phyloP scores from a whole-genome alignment of 2,888 invertebrate species.

The Cantharis lateralis region DNA sequence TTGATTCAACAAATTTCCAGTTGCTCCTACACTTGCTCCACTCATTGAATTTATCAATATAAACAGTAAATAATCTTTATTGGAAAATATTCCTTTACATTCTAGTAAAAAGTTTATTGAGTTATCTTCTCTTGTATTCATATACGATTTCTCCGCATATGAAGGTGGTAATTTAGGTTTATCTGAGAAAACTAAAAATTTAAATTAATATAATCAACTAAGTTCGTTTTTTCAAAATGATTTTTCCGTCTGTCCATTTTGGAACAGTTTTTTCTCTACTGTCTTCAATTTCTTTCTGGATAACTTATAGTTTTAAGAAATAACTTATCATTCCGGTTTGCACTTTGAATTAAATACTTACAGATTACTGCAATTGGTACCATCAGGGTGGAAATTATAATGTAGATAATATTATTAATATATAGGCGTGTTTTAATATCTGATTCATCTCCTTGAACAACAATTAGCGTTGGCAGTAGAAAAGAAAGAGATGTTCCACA shows the following conservation, averaged over 20 bases:
- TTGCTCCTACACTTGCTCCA: background rate
- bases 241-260: no score
- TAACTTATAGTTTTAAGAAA: no score
- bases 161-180: background rate
- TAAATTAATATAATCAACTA: background rate
- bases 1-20: background rate
- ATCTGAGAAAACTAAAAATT: background rate
- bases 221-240: no score
- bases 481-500: background rate
- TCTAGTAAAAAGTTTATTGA: background rate
- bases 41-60: background rate
- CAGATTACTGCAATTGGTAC: background rate
- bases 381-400: background rate
- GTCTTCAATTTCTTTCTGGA: no score
- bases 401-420: background rate
- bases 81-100: background rate
- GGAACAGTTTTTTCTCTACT: no score
- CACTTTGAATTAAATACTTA: background rate
- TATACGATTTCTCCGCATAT: background rate
- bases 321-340: no score
- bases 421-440: background rate
- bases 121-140: background rate
- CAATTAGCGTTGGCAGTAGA: background rate
- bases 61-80: background rate
- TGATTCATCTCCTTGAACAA: background rate